phyloP scores from a whole-genome alignment of 92 coral and sea anemone genomes.

The Epizoanthus rinbou region DNA sequence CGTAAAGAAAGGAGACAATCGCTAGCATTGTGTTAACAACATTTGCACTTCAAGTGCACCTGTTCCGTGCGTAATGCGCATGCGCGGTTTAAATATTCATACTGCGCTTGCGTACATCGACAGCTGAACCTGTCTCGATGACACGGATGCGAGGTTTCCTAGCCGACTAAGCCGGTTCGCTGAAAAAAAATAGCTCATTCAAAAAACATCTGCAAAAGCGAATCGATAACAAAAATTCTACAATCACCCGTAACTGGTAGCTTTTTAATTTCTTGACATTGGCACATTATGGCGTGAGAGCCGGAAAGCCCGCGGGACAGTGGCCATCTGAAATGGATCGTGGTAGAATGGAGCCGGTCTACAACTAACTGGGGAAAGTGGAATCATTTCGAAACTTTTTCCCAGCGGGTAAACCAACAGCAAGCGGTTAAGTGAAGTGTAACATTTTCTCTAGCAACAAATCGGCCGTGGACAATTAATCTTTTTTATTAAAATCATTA shows the following conservation, averaged over 20 bases:
- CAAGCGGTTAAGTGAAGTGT: slow-evolving; percentile 75
- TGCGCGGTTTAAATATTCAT: slow-evolving; percentile 86
- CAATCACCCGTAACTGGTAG: slow-evolving; percentile 81
- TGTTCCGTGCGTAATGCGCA: slow-evolving; percentile 92
- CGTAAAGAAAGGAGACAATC: slow-evolving; percentile 99
- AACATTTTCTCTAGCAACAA: slow-evolving; percentile 82
- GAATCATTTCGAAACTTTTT: slow-evolving; percentile 29
- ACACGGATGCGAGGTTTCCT: slow-evolving; percentile 77
- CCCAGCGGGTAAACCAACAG: slow-evolving; percentile 59
- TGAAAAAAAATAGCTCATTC: slow-evolving; percentile 84
- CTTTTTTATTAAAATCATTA: slow-evolving; percentile 88
- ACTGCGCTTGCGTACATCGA: slow-evolving; percentile 88
- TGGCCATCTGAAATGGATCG: slow-evolving; percentile 10
- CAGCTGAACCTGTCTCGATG: slow-evolving; percentile 95
- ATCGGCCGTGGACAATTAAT: slow-evolving; percentile 78
- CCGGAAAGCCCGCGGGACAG: not conserved
- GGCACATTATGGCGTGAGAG: slow-evolving; percentile 49
- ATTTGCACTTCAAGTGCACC: slow-evolving; percentile 99
- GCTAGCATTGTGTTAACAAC: slow-evolving; percentile 99
- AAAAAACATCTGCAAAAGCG: slow-evolving; percentile 78
- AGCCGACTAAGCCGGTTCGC: slow-evolving; percentile 68
- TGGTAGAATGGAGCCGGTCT: not conserved
- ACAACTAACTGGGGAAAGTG: slow-evolving; percentile 5
- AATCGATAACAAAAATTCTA: slow-evolving; percentile 58
- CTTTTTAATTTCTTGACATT: slow-evolving; percentile 54